Evolutionary conservation across 2,888 invertebrate species (phyloP).

Genomic region (Meteorus cinctellus): DNA sequence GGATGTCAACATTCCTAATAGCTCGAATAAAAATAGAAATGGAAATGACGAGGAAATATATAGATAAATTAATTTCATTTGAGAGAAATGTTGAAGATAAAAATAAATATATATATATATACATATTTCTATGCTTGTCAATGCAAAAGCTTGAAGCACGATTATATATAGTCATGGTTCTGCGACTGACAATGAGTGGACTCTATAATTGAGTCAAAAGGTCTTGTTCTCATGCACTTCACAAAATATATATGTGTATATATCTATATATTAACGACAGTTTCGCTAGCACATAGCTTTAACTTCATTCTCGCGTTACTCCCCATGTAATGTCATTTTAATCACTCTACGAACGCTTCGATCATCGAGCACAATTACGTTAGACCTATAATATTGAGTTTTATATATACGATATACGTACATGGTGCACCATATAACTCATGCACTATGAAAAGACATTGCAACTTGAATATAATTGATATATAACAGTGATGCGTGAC

Average conservation of each 20-base stretch:
- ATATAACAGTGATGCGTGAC: background rate
- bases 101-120: background rate
- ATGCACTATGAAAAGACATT: background rate
- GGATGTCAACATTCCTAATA: background rate
- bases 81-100: background rate
- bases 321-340: conserved; percentile 50
- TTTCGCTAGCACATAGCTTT: conserved; percentile 29
- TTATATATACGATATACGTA: background rate
- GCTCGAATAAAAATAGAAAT: background rate
- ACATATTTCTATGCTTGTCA: background rate
- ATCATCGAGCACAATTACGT: conserved; percentile 28
- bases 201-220: conserved; percentile 28
- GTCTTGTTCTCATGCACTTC: conserved; percentile 34
- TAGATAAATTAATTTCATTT: background rate
- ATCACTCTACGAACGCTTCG: conserved; percentile 43
- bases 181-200: conserved; percentile 30
- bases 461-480: background rate
- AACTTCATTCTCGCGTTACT: conserved; percentile 50
- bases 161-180: background rate
- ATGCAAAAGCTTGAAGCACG: conserved; percentile 13
- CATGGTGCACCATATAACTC: background rate
- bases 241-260: conserved; percentile 25
- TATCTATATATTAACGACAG: conserved; percentile 21
- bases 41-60: background rate
- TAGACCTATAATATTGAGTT: background rate